Evolutionary conservation across 2,888 invertebrate species (phyloP), one percentile per base, ranked within the genome.

Genomic region (Pomacea canaliculata): DNA sequence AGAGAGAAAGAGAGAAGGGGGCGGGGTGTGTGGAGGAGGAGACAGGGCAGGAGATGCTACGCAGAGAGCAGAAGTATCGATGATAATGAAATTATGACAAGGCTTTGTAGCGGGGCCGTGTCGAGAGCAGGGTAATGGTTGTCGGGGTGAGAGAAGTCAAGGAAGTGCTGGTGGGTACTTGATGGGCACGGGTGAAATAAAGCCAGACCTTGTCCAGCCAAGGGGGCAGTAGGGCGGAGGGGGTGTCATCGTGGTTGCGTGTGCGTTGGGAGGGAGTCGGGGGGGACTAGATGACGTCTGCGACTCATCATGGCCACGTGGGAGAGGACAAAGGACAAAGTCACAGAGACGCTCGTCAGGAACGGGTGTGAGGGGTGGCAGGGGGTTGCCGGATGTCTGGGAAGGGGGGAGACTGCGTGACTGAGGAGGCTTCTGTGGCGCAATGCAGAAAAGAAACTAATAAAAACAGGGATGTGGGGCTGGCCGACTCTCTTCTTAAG

Each of bases 41-140:
- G 12, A 8, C 2, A 8, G 51, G 8, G 51, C 7, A 56, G 51
- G 51, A 56, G 51, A 56, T 16, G 51, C 51, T 16, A 56, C 1
- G 59, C 67, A 27, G 27, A 56, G 48, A 68, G 60, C 67, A 74
- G 69, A 74, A 74, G 69, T 74, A 62, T 74, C 74, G 56, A 23
- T 46, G 60, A 56, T 74, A 74, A 74, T 74, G 74, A 74, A 74
- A 74, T 74, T 74, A 74, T 74, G 74, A 74, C 74, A 60, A 51
- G 69, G 59, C 62, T 67, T 48, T 69, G 74, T 63, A 23, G 63
- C 23, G 3, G 27, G 63, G 16, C 16, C n/a, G n/a, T 18, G 63
- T 27, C 27, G 12, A 10, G n/a, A 56, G 19, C 63, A 23, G 12
- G 63, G 51, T 56, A 16, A 56, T 56, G 51, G 63, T 63, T 12